These are phyloP conservation scores for Sakesphorus luctuosus DNA, from an alignment of 2,113 vertebrate genomes.

Conservation along the genomic window DNA sequence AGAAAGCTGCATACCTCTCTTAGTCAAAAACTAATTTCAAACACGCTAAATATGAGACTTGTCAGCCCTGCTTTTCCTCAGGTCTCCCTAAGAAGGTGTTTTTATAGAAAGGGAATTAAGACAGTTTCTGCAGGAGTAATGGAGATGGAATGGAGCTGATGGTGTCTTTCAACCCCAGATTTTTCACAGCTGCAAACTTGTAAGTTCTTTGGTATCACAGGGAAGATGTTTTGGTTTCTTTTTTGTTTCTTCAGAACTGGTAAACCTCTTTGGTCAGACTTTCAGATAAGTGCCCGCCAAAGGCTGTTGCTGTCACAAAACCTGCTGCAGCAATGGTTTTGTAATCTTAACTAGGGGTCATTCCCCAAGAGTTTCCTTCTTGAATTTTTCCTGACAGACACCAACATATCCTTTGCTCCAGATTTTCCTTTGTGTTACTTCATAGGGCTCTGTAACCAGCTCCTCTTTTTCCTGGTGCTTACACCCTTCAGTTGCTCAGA, in stretches of 20 bases:
- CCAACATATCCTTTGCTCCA: background rate
- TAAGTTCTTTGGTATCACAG: background rate
- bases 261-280: background rate
- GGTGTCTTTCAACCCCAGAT: background rate
- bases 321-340: background rate
- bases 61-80: background rate
- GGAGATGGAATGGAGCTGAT: background rate
- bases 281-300: background rate
- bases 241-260: background rate
- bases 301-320: background rate
- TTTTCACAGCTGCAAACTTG: background rate
- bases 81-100: background rate
- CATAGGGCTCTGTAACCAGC: background rate
- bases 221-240: background rate
- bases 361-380: background rate
- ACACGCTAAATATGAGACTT: background rate
- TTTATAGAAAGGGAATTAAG: background rate
- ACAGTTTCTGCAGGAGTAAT: background rate
- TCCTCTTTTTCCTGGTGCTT: background rate
- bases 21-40: constrained; percentile 30
- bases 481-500: constrained; percentile 24
- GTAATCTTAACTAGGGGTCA: background rate
- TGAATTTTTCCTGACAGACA: background rate
- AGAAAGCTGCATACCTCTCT: background rate
- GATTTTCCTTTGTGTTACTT: background rate